Percentiles rank a stretch among this genome's conserved stretches.
Evolutionary conservation across 1,140 invertebrate genomes (phyloP).

Genomic region (Manduca sexta): DNA sequence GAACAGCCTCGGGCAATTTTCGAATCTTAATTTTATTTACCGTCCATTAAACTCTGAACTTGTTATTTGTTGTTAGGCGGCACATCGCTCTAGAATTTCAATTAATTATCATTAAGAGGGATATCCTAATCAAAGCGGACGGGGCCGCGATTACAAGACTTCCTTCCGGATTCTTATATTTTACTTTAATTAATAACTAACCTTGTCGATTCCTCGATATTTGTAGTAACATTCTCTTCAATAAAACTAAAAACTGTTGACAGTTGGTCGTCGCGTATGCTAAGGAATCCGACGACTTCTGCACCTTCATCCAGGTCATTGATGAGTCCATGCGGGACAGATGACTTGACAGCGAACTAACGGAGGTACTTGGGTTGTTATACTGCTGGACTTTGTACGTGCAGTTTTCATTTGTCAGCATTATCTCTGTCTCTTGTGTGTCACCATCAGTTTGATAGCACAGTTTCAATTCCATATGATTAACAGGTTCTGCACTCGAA

Average conservation of each 20-base stretch:
- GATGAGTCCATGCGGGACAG: slow-evolving; percentile 47
- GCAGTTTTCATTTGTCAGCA: slow-evolving; percentile 52
- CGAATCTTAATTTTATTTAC: too few relatives aligned
- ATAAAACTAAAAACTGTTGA: slow-evolving; percentile 51
- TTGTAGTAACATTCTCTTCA: slow-evolving; percentile 53
- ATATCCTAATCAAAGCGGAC: too few relatives aligned
- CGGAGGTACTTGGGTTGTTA: slow-evolving; percentile 30
- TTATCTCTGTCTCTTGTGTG: slow-evolving; percentile 44
- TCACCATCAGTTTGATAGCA: slow-evolving; percentile 52
- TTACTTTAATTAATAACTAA: slow-evolving; percentile 15
- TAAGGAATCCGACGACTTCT: slow-evolving; percentile 24
- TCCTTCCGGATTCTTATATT: too few relatives aligned
- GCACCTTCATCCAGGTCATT: slow-evolving; percentile 58
- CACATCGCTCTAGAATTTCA: too few relatives aligned
- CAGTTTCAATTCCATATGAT: slow-evolving; percentile 48
- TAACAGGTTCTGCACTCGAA: slow-evolving; percentile 25
- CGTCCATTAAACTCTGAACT: too few relatives aligned
- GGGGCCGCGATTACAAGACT: too few relatives aligned
- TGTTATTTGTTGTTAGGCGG: too few relatives aligned
- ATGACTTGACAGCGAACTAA: slow-evolving; percentile 39
- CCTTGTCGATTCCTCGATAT: slow-evolving; percentile 59
- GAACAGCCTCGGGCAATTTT: too few relatives aligned
- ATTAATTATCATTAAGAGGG: too few relatives aligned
- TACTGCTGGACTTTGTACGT: slow-evolving; percentile 46
- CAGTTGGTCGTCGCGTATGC: slow-evolving; percentile 44